Conservation (phyloP, 2,797 vertebrate species). For the Anabas testudineus region DNA sequence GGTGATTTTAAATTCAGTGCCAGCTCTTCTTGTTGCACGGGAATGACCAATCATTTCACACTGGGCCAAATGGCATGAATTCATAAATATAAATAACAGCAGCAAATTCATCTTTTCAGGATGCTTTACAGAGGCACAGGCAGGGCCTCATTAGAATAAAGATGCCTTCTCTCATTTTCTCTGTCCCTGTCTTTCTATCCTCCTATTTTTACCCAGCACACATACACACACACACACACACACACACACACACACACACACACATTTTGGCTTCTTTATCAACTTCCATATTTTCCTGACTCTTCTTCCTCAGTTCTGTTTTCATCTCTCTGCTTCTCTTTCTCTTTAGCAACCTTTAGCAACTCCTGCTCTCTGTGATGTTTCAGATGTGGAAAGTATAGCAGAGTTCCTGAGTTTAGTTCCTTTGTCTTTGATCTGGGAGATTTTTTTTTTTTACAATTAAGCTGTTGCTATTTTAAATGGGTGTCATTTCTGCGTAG, state of each 20-base stretch:
- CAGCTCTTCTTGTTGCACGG: constrained; percentile 85
- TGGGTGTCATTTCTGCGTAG: constrained; percentile 30
- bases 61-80: constrained; percentile 88
- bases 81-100: constrained; percentile 90
- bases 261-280: constrained; percentile 55
- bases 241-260: not conserved
- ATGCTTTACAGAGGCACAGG: constrained; percentile 70
- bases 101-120: constrained; percentile 82
- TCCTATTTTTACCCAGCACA: constrained; percentile 59
- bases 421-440: not conserved
- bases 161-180: constrained; percentile 51
- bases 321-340: constrained; percentile 31
- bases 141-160: constrained; percentile 78
- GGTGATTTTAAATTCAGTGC: constrained; percentile 87
- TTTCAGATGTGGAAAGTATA: constrained; percentile 28
- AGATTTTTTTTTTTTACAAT: constrained; percentile 25
- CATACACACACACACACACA: constrained; percentile 13
- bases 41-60: constrained; percentile 90
- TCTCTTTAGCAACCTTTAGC: constrained; percentile 25
- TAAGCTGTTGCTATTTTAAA: constrained; percentile 6
- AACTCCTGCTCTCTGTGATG: constrained; percentile 22
- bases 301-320: constrained; percentile 32
- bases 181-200: constrained; percentile 51
- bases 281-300: constrained; percentile 53
- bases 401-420: not conserved